Percentiles rank a stretch among this genome's conserved stretches.
phyloP scores from a whole-genome alignment of 2,888 invertebrate genomes.

The Caenorhabditis japonica region DNA sequence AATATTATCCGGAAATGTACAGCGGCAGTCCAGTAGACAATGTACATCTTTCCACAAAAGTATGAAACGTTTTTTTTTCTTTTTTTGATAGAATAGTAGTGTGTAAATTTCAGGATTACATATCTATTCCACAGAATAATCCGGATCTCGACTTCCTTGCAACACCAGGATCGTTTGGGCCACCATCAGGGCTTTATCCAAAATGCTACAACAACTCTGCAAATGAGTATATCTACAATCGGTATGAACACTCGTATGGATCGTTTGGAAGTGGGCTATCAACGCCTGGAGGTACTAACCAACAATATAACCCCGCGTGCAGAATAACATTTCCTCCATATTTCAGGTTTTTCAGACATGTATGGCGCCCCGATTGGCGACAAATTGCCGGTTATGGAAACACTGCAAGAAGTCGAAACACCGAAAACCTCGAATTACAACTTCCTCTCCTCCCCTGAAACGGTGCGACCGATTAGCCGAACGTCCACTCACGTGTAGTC shows the following conservation, averaged over 20 bases:
- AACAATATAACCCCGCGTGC: constrained; percentile 19
- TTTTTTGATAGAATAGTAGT: background rate
- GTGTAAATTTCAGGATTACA: constrained; percentile 70
- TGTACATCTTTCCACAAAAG: constrained; percentile 65
- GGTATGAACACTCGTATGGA: constrained; percentile 65
- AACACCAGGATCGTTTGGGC: constrained; percentile 56
- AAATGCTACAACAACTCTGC: constrained; percentile 65
- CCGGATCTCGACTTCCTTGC: constrained; percentile 75
- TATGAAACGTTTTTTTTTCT: constrained; percentile 17
- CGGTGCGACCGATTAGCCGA: constrained; percentile 64
- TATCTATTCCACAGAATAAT: constrained; percentile 75
- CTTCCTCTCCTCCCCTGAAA: constrained; percentile 53
- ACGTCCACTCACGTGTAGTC: constrained; percentile 71
- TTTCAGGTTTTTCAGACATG: constrained; percentile 59
- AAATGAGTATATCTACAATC: constrained; percentile 61
- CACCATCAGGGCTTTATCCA: constrained; percentile 58
- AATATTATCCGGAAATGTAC: constrained; percentile 75
- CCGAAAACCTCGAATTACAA: constrained; percentile 65
- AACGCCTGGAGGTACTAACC: constrained; percentile 58
- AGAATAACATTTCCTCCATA: constrained; percentile 13
- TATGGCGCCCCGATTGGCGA: constrained; percentile 55
- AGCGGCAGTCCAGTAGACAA: constrained; percentile 65
- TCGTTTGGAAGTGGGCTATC: constrained; percentile 64
- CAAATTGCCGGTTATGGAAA: constrained; percentile 60
- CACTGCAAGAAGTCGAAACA: constrained; percentile 67